phyloP scores from a whole-genome alignment of 2,113 vertebrate species.

The Tragelaphus scriptus region DNA sequence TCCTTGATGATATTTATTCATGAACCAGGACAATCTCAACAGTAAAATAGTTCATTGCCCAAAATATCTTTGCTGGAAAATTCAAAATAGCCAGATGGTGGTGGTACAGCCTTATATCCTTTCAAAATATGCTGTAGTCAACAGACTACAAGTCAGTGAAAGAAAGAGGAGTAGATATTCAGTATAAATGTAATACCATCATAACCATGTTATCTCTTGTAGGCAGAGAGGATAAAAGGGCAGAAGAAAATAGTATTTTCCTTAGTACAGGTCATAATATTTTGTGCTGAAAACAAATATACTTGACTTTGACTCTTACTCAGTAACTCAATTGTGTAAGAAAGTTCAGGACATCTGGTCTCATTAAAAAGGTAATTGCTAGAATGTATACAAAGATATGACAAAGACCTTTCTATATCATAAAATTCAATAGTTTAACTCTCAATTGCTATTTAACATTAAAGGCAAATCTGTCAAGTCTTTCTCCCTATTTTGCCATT shows the following conservation, averaged over 20 bases:
- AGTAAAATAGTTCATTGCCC: constrained; percentile 51
- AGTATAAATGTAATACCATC: neutral
- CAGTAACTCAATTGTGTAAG: neutral
- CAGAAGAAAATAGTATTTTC: neutral
- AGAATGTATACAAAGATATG: neutral
- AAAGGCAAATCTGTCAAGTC: neutral
- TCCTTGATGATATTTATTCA: constrained; percentile 68
- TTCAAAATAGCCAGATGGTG: constrained; percentile 42
- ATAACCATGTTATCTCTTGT: neutral
- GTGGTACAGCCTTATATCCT: neutral
- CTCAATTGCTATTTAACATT: neutral
- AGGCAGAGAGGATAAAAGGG: neutral
- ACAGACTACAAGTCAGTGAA: neutral
- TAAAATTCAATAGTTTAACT: neutral
- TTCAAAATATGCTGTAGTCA: constrained; percentile 39
- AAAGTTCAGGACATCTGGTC: constrained; percentile 2
- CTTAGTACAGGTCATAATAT: neutral
- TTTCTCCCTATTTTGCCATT: neutral
- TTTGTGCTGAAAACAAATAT: neutral
- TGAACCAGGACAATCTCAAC: constrained; percentile 41
- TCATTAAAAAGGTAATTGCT: constrained; percentile 11
- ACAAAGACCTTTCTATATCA: neutral
- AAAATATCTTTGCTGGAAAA: constrained; percentile 64
- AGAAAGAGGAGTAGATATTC: neutral
- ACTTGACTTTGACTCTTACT: neutral